Conservation (phyloP, 1,140 invertebrate species). For the Lepeophtheirus salmonis region DNA sequence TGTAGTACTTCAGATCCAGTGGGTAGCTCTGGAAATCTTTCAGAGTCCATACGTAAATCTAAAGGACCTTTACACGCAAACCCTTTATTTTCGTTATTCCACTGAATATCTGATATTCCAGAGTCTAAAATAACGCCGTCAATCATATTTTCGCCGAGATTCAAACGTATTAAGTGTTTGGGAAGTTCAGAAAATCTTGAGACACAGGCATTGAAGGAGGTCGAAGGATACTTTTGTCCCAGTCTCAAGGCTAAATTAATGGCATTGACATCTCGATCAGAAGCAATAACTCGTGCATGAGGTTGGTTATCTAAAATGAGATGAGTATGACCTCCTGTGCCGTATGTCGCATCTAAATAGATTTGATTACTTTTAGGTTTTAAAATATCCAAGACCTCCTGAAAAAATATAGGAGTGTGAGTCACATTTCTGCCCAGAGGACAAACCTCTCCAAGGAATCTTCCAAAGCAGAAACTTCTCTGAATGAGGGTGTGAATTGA, state of each 20-base stretch:
- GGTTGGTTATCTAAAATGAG: neutral
- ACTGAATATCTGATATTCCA: conserved; percentile 1
- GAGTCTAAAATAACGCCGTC: neutral
- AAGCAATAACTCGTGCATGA: neutral
- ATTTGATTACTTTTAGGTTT: neutral
- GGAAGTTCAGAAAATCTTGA: conserved; percentile 1
- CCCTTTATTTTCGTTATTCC: neutral
- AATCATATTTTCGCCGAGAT: neutral
- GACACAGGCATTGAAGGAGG: neutral
- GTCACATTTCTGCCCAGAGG: neutral
- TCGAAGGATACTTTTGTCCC: neutral
- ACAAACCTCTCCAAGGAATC: neutral
- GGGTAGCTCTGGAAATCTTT: neutral
- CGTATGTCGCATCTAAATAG: conserved; percentile 4
- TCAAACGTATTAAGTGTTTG: neutral
- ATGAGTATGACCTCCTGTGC: neutral
- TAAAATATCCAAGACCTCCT: neutral
- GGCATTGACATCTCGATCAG: neutral
- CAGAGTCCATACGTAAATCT: conserved; percentile 1
- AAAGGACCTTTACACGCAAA: neutral
- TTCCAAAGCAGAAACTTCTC: neutral
- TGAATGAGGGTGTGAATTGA: neutral
- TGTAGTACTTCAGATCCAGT: conserved; percentile 5
- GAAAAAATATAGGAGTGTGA: neutral
- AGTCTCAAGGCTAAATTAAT: neutral